phyloP scores from a whole-genome alignment of 2,888 invertebrate genomes.

The Dyspetes luteomarginatus region DNA sequence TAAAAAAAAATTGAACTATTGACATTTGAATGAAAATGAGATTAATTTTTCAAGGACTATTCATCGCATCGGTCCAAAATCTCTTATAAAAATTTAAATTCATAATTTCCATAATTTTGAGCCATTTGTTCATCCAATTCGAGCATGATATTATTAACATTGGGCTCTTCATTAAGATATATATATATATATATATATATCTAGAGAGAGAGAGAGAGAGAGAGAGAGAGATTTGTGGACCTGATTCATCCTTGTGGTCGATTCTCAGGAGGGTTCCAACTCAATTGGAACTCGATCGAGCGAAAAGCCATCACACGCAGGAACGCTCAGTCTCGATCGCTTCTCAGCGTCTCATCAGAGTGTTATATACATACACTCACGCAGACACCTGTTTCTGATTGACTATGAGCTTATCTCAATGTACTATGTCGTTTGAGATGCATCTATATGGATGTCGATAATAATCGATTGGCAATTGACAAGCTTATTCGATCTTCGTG shows the following conservation, averaged over 20 bases:
- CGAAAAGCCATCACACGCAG: conserved; percentile 75
- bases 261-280: conserved; percentile 62
- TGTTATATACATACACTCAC: conserved; percentile 7
- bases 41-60: too few relatives aligned
- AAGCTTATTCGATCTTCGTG: background rate
- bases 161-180: background rate
- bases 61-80: too few relatives aligned
- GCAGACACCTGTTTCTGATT: conserved; percentile 33
- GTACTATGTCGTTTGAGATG: conserved; percentile 12
- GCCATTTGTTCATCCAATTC: too few relatives aligned
- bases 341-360: conserved; percentile 64
- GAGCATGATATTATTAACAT: too few relatives aligned
- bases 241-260: conserved; percentile 44
- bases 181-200: background rate
- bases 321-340: conserved; percentile 66
- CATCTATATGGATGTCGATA: conserved; percentile 12
- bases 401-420: background rate
- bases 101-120: too few relatives aligned
- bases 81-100: too few relatives aligned
- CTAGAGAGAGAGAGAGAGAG: background rate
- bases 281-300: conserved; percentile 77
- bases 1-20: too few relatives aligned
- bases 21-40: too few relatives aligned
- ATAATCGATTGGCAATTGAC: conserved; percentile 28
- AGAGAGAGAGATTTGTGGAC: conserved; percentile 14